Base-by-base conservation (phyloP, 2,888 invertebrate species). In the Cataglyphis livida region DNA sequence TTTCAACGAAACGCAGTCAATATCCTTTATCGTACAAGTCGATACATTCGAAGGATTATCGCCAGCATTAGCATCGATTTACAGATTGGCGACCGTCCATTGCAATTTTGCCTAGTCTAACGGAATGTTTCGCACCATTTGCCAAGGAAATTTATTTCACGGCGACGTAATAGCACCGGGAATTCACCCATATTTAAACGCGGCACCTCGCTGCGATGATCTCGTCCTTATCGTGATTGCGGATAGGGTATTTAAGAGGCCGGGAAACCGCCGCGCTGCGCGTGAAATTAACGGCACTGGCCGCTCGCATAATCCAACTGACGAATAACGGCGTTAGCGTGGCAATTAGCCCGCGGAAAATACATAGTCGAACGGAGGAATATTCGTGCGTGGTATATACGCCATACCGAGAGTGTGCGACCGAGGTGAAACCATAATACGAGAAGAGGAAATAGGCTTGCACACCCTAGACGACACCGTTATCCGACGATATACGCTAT, bases 271-370 rank as follows among this genome's bases (percentile, higher is more conserved):
- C 85, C 74, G 79, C 75, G 84, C 85, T 12, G 41, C 41, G 41
- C 41, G 86, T 87, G 85, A 91, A 91, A 93, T 91, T 92, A 92
- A 93, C 91, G 92, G 92, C 90, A 90, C 86, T 70, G 88, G 81
- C 87, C 88, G 88, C 90, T 91, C 91, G 89, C 90, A 91, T 91
- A 92, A 92, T 92, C 91, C 92, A 87, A 83, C 86, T 74, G 85
- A 84, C 90, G 91, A 91, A 87, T 92, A 92, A 92, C 92, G 92
- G 91, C 90, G 90, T 89, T 91, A 90, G 88, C 90, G 89, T 89
- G 89, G 91, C 92, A 94, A 94, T 94, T 94, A 93, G 92, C 92
- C 92, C 88, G 89, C 89, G 88, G 89, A 91, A 89, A 92, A 91
- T 89, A 91, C 90, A 89, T 79, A 88, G 88, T 81, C 88, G 83